Evolutionary conservation across 1,140 invertebrate genomes (phyloP).

Genomic region (Pseudomyrmex flavicornis): DNA sequence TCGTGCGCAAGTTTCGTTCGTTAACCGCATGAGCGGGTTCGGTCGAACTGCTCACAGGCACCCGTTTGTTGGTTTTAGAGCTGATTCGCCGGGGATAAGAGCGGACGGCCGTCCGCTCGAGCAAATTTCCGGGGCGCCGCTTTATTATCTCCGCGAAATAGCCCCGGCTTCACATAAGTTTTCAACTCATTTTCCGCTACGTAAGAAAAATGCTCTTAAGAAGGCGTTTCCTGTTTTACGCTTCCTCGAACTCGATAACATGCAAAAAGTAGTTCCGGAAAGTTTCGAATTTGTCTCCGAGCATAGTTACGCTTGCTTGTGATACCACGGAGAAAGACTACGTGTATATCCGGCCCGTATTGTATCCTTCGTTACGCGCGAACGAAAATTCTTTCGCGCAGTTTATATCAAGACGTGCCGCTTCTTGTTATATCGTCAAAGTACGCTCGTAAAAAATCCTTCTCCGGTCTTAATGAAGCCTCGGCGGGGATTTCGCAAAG

Average conservation of each 20-base stretch:
- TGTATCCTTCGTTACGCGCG: constrained; percentile 32
- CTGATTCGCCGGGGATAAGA: constrained; percentile 38
- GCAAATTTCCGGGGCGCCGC: constrained; percentile 35
- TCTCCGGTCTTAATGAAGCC: constrained; percentile 13
- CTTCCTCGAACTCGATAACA: constrained; percentile 53
- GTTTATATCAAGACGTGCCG: constrained; percentile 16
- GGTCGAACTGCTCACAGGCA: constrained; percentile 20
- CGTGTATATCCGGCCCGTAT: constrained; percentile 3
- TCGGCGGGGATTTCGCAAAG: too few relatives aligned
- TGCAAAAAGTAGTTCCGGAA: constrained; percentile 57
- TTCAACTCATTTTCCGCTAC: constrained; percentile 61
- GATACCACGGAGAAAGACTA: constrained; percentile 16
- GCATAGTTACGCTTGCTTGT: constrained; percentile 41
- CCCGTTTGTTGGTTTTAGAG: constrained; percentile 56
- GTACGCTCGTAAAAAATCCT: background rate
- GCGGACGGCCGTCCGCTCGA: background rate
- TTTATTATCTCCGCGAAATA: constrained; percentile 55
- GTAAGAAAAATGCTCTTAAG: constrained; percentile 60
- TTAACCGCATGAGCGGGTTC: constrained; percentile 43
- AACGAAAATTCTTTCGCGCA: constrained; percentile 33
- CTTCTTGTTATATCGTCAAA: constrained; percentile 38
- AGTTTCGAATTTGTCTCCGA: constrained; percentile 60
- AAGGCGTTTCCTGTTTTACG: constrained; percentile 60
- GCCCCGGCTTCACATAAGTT: constrained; percentile 57
- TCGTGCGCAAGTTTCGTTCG: constrained; percentile 54